These are phyloP conservation scores for Mustela erminea DNA, from an alignment of 2,797 vertebrate genomes.

Conservation along the genomic window DNA sequence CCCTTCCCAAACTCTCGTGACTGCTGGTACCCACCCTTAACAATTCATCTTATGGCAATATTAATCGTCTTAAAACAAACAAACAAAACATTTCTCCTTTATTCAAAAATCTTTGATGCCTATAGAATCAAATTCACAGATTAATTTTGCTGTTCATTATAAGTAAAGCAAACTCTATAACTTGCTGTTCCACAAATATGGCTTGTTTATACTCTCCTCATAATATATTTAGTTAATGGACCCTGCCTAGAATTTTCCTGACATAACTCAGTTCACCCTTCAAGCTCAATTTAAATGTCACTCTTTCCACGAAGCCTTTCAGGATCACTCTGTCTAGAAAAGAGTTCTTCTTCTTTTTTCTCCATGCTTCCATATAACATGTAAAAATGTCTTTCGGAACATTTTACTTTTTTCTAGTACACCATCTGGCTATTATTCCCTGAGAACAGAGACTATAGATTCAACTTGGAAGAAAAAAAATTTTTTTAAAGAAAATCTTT, in stretches of 20 bases:
- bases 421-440: not conserved
- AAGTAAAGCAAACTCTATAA: not conserved
- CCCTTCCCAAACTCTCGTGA: not conserved
- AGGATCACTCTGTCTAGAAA: constrained; percentile 29
- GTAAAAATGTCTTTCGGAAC: not conserved
- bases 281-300: not conserved
- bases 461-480: not conserved
- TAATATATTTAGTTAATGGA: not conserved
- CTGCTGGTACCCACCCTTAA: not conserved
- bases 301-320: constrained; percentile 16
- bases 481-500: constrained; percentile 43
- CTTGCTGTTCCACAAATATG: not conserved
- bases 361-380: not conserved
- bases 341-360: not conserved
- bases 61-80: not conserved
- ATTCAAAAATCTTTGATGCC: not conserved
- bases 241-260: constrained; percentile 7
- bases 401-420: constrained; percentile 31
- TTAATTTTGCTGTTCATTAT: not conserved
- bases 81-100: not conserved
- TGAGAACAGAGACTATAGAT: not conserved
- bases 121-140: not conserved
- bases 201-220: not conserved
- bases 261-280: not conserved
- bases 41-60: not conserved